Evolutionary conservation across 2,888 invertebrate genomes (phyloP).

Genomic region (Cheiracanthium punctorium): DNA sequence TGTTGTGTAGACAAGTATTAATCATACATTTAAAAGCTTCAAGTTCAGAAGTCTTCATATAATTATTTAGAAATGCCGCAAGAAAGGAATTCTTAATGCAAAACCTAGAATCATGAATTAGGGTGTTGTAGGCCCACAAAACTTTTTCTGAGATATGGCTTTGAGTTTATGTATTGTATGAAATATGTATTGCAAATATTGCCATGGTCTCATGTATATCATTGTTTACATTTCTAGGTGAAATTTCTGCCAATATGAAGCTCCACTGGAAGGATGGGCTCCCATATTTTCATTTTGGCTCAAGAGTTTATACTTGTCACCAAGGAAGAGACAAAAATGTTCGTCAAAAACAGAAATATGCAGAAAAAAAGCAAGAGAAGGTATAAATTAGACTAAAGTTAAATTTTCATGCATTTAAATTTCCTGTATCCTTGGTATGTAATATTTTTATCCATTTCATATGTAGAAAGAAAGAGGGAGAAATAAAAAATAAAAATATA

Average conservation of each 20-base stretch:
- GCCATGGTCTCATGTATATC: background rate
- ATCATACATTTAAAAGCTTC: too few species aligned
- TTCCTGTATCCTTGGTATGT: too few species aligned
- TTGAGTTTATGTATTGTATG: background rate
- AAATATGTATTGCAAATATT: background rate
- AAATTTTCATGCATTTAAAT: too few species aligned
- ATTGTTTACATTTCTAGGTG: background rate
- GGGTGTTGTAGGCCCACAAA: background rate
- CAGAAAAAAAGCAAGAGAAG: background rate
- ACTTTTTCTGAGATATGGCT: background rate
- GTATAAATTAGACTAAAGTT: too few species aligned
- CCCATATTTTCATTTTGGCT: constrained; percentile 3
- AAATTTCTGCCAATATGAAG: background rate
- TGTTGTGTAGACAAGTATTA: too few species aligned
- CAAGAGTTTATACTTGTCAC: constrained; percentile 6
- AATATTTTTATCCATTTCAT: too few species aligned
- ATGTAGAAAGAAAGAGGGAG: too few species aligned
- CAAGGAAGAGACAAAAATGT: background rate
- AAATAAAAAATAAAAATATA: too few species aligned
- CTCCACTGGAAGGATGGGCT: background rate
- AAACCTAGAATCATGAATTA: background rate
- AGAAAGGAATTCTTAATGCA: background rate
- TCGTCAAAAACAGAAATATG: background rate
- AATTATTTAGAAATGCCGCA: background rate
- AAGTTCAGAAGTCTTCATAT: too few species aligned